Evolutionary conservation across 2,113 vertebrate genomes (phyloP).

Genomic region (Sylvietta virens): DNA sequence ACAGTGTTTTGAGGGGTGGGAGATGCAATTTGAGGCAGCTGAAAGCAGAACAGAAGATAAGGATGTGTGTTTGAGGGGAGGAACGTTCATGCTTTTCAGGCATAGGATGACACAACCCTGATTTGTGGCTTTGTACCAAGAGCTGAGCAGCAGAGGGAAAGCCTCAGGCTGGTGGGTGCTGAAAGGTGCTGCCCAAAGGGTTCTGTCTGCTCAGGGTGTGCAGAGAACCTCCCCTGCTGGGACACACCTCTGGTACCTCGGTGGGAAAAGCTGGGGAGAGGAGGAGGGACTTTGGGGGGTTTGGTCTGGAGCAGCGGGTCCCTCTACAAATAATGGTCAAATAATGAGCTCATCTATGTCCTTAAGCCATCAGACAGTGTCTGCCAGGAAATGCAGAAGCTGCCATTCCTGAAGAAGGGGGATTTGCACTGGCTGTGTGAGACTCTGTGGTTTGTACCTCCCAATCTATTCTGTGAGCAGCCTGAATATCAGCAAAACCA

Average conservation of each 20-base stretch:
- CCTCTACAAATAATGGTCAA: neutral
- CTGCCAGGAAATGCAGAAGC: neutral
- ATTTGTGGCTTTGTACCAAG: neutral
- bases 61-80: neutral
- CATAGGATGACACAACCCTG: neutral
- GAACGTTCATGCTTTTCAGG: neutral
- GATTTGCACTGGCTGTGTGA: neutral
- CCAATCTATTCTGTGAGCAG: neutral
- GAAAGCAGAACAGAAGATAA: neutral
- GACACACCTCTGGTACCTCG: neutral
- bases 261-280: neutral
- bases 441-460: neutral
- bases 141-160: neutral
- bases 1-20: rapidly evolving
- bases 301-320: neutral
- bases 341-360: neutral
- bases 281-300: neutral
- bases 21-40: neutral
- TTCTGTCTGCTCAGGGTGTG: neutral
- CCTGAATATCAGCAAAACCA: neutral
- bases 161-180: neutral
- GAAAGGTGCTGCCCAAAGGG: neutral
- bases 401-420: neutral
- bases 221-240: neutral
- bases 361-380: neutral